Percentiles rank a stretch among this genome's conserved stretches.
Conservation (phyloP, 2,113 vertebrate genomes). For the Catharus minimus region DNA sequence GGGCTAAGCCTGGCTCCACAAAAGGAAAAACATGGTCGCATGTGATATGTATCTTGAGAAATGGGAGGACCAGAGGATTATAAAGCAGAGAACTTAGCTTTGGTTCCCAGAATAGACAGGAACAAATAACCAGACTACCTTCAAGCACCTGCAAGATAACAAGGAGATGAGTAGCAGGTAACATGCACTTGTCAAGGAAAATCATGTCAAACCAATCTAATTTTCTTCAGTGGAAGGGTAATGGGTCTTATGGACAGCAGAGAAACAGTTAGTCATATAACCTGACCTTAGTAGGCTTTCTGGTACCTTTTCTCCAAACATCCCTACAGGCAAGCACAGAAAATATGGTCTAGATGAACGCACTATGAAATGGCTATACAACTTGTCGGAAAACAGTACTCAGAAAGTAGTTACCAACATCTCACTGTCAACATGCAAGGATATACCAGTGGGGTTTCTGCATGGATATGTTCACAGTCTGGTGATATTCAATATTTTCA, state of each 20-base stretch:
- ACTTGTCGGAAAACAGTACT: neutral
- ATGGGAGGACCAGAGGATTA: neutral
- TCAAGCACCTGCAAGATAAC: constrained; percentile 27
- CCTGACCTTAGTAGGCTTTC: constrained; percentile 12
- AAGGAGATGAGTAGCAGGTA: constrained; percentile 23
- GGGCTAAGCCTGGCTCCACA: neutral
- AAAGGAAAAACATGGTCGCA: neutral
- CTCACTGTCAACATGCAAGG: constrained; percentile 44
- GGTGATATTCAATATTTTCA: constrained; percentile 44
- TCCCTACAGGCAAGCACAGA: neutral
- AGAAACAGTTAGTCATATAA: neutral
- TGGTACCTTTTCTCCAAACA: neutral
- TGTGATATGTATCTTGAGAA: neutral
- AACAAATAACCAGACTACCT: constrained; percentile 21
- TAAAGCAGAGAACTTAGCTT: constrained; percentile 2
- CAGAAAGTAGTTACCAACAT: constrained; percentile 1
- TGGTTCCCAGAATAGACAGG: neutral
- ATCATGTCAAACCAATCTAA: constrained; percentile 28
- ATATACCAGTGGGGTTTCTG: constrained; percentile 19
- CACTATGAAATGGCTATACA: neutral
- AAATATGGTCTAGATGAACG: neutral
- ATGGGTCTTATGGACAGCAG: constrained; percentile 25
- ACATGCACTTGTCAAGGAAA: constrained; percentile 30
- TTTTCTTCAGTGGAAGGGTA: constrained; percentile 23
- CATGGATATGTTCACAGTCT: neutral